phyloP scores from a whole-genome alignment of 2,888 invertebrate genomes.

The Scaptomyza caliginosa region DNA sequence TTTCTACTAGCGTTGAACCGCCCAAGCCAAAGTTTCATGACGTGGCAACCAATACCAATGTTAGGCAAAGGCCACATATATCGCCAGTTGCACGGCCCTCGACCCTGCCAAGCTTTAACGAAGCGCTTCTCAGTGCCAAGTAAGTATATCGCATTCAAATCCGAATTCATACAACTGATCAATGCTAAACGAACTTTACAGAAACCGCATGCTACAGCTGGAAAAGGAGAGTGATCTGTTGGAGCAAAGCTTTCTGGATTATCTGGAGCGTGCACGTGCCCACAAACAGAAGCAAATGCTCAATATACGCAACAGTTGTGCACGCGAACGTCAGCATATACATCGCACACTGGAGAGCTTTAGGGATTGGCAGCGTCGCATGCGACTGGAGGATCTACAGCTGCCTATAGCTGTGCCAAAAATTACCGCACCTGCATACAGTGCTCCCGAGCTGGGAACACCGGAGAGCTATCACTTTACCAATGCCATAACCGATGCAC shows the following conservation, averaged over 20 bases:
- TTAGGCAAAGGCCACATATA: neutral
- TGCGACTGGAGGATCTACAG: conserved; percentile 27
- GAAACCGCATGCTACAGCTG: conserved; percentile 80
- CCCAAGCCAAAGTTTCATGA: conserved; percentile 13
- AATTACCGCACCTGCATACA: conserved; percentile 8
- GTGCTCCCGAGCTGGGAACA: conserved; percentile 45
- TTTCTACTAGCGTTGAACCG: neutral
- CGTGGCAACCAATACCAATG: conserved; percentile 46
- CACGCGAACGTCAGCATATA: conserved; percentile 46
- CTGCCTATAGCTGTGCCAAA: neutral
- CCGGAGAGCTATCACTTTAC: conserved; percentile 59
- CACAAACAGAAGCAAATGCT: conserved; percentile 36
- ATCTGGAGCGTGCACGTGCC: conserved; percentile 69
- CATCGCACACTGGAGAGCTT: conserved; percentile 42
- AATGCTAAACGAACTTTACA: conserved; percentile 18
- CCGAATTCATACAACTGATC: neutral
- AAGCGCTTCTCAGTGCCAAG: conserved; percentile 57
- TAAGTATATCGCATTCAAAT: conserved; percentile 10
- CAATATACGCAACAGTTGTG: conserved; percentile 47
- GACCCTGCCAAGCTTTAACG: conserved; percentile 42
- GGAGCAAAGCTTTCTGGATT: conserved; percentile 79
- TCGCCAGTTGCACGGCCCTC: neutral
- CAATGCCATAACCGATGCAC: conserved; percentile 62
- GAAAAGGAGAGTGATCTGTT: conserved; percentile 82
- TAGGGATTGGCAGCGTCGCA: conserved; percentile 38